A percentile compares a stretch with the other conserved stretches of the same genome.
phyloP scores from a whole-genome alignment of 2,797 vertebrate genomes.

The Rhinogobio ventralis region DNA sequence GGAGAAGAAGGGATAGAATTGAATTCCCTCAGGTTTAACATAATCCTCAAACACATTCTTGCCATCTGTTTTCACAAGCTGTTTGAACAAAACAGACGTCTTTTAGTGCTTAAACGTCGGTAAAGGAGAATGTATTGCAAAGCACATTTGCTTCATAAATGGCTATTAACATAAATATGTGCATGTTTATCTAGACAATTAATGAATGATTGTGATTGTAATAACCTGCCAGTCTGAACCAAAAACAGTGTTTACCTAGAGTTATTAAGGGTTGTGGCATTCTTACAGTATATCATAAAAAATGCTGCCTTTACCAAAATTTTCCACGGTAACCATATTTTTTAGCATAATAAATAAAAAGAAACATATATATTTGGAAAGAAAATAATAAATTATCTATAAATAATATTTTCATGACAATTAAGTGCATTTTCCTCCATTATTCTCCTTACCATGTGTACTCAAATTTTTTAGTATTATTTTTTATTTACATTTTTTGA shows the following conservation, averaged over 20 bases:
- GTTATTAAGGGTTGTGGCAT: neutral
- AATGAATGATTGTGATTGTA: neutral
- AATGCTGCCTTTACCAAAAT: neutral
- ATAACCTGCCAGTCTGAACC: neutral
- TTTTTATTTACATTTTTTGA: neutral
- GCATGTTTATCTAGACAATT: neutral
- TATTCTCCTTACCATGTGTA: neutral
- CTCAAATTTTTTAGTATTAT: neutral
- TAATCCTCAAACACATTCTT: constrained; percentile 74
- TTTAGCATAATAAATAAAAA: neutral
- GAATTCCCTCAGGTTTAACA: constrained; percentile 74
- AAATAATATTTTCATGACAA: neutral
- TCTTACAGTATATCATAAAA: neutral
- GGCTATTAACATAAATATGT: constrained; percentile 38
- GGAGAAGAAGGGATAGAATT: constrained; percentile 58
- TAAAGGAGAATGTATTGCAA: constrained; percentile 69
- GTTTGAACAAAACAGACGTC: constrained; percentile 55
- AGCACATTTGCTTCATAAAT: constrained; percentile 27
- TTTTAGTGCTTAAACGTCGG: constrained; percentile 71
- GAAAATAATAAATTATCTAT: neutral
- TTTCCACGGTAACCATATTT: neutral
- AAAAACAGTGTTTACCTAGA: neutral
- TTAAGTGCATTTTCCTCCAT: neutral
- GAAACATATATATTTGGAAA: neutral
- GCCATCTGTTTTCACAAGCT: constrained; percentile 79